Evolutionary conservation across 2,113 vertebrate species (phyloP).

Genomic region (Orycteropus afer): DNA sequence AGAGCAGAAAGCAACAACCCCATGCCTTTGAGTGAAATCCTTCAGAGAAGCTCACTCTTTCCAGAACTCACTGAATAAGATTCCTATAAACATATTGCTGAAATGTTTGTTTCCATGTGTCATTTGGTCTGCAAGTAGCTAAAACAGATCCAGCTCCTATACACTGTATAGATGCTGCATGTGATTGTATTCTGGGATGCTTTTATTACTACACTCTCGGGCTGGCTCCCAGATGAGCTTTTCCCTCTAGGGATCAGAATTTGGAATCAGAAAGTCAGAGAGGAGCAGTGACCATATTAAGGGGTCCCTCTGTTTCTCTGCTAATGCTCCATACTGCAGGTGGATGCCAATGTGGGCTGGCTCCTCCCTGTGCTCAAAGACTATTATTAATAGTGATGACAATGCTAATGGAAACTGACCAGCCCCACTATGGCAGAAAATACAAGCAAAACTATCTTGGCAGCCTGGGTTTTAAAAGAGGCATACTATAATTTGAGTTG

Average conservation of each 20-base stretch:
- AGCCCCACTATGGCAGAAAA: slow-evolving; percentile 40
- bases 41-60: slow-evolving; percentile 47
- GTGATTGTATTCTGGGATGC: slow-evolving; percentile 70
- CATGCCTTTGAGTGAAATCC: not conserved
- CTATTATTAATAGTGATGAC: slow-evolving; percentile 59
- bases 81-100: slow-evolving; percentile 71
- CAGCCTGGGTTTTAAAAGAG: slow-evolving; percentile 43
- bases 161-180: slow-evolving; percentile 61
- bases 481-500: slow-evolving; percentile 60
- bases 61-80: slow-evolving; percentile 49
- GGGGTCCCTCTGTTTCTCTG: not conserved
- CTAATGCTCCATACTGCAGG: slow-evolving; percentile 31
- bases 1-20: not conserved
- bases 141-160: slow-evolving; percentile 70
- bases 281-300: not conserved
- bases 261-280: slow-evolving; percentile 51
- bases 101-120: slow-evolving; percentile 77
- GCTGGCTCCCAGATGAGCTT: slow-evolving; percentile 68
- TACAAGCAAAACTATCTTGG: slow-evolving; percentile 34
- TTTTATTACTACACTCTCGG: slow-evolving; percentile 70
- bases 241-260: slow-evolving; percentile 58
- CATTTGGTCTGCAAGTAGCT: slow-evolving; percentile 62
- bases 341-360: not conserved
- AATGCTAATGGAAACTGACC: slow-evolving; percentile 58
- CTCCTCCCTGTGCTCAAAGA: not conserved